Base-by-base conservation (phyloP, 64 coral and sea anemone genomes). In the Montipora capricornis region DNA sequence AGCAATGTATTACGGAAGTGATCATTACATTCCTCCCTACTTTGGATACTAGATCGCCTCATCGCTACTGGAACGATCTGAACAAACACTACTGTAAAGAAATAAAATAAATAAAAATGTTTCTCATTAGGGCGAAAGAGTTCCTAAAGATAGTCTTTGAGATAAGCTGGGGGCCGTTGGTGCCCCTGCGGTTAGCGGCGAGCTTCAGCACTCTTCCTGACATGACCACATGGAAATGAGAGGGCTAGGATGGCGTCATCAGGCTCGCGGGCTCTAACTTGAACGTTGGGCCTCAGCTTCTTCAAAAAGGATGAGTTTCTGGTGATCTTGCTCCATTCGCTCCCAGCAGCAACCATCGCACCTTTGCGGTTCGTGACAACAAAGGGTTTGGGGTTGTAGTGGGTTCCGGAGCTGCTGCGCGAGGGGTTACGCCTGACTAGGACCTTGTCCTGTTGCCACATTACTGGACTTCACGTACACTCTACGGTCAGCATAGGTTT, bases 71-170 rank as follows among this genome's bases (percentile, higher is more conserved):
- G 29, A 37, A 37, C 29, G 29, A 37, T 37, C 29, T 37, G 29
- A 37, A 37, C 29, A 37, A 37, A 37, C 29, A 37, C 29, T 37
- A 37, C 29, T 37, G 29, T 37, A 37, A 37, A 37, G 29, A 37
- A 37, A 14, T 61, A 61, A 68, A 55, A 85, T 85, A 85, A 60
- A 53, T 85, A 47, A 85, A 62, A 62, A 44, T 53, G 61, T 60
- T 62, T 60, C 68, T 37, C 29, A 66, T 89, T 74, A 73, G 71
- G 87, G 67, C 68, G 75, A 74, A 55, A 73, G 53, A 89, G 84
- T 89, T 73, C 76, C 75, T 89, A 89, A 73, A 90, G 75, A 83
- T 91, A 93, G 84, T 93, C 83, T 88, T 93, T 93, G 83, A 93
- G 84, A 70, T 88, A 93, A 50, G 66, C 59, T 47, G 74, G 83